Conservation (phyloP, 2,797 vertebrate species). For the Clarias laeviceps region DNA sequence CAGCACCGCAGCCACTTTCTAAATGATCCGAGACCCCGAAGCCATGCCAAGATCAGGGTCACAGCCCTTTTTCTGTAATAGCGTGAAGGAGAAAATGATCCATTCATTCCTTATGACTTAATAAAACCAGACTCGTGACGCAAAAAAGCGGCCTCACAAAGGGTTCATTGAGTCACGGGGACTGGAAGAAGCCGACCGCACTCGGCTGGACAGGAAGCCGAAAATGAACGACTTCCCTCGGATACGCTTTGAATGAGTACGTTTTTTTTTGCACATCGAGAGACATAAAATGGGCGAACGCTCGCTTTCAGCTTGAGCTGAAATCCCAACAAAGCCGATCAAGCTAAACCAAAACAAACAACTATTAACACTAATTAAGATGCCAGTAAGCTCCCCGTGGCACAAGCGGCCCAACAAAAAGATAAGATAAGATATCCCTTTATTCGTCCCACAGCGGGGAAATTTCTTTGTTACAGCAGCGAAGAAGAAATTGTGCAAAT, state of each 20-base stretch:
- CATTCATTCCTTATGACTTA: slow-evolving; percentile 51
- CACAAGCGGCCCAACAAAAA: slow-evolving; percentile 22
- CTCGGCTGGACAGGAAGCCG: slow-evolving; percentile 51
- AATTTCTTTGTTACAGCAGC: too few relatives aligned
- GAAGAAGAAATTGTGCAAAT: too few relatives aligned
- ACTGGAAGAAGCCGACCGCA: slow-evolving; percentile 41
- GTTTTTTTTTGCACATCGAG: slow-evolving; percentile 26
- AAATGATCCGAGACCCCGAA: slow-evolving; percentile 27
- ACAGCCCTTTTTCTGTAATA: slow-evolving; percentile 39
- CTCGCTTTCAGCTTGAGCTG: slow-evolving; percentile 24
- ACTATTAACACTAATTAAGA: slow-evolving; percentile 47
- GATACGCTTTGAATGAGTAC: slow-evolving; percentile 40
- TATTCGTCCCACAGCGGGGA: too few relatives aligned
- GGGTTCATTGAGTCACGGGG: slow-evolving; percentile 50
- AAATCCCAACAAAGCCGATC: slow-evolving; percentile 41
- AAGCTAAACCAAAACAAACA: slow-evolving; percentile 41
- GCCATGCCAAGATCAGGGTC: slow-evolving; percentile 41
- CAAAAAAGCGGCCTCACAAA: slow-evolving; percentile 55
- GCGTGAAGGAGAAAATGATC: slow-evolving; percentile 43
- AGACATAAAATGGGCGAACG: slow-evolving; percentile 37
- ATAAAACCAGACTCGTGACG: slow-evolving; percentile 56
- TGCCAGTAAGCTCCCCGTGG: slow-evolving; percentile 33
- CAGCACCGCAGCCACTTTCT: slow-evolving; percentile 23
- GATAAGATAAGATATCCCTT: too few relatives aligned
- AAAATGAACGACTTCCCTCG: slow-evolving; percentile 48